Evolutionary conservation across 2,797 vertebrate species (phyloP).

Genomic region (Propithecus deckenii): DNA sequence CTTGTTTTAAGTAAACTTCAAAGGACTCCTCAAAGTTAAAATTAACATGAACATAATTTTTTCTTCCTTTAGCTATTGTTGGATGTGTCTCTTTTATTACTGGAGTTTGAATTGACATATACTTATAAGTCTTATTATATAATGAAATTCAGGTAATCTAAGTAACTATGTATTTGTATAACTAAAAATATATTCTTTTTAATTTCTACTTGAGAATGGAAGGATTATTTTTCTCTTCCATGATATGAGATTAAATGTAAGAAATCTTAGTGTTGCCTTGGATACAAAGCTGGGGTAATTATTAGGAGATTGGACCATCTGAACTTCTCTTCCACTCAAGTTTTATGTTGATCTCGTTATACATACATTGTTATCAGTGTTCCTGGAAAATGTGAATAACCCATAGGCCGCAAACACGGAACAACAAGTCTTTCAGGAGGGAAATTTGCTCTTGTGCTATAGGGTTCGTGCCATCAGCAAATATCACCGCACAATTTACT

Average conservation of each 20-base stretch:
- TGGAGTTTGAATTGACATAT: not conserved
- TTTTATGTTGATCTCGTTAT: not conserved
- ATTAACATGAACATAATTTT: not conserved
- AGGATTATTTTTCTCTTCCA: not conserved
- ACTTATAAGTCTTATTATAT: slow-evolving; percentile 2
- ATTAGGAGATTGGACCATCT: not conserved
- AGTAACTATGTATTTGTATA: not conserved
- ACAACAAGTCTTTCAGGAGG: not conserved
- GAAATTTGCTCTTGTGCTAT: not conserved
- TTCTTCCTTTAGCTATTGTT: not conserved
- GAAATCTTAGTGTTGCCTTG: slow-evolving; percentile 8
- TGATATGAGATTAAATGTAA: not conserved
- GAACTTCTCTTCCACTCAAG: slow-evolving; percentile 27
- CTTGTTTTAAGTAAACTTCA: not conserved
- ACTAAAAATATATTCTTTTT: not conserved
- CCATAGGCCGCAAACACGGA: not conserved
- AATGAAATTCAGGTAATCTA: not conserved
- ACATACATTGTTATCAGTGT: not conserved
- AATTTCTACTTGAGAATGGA: not conserved
- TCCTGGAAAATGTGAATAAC: not conserved
- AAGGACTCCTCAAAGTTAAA: not conserved
- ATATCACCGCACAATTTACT: not conserved
- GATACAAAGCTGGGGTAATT: slow-evolving; percentile 43
- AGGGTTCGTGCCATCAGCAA: not conserved
- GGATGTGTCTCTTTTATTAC: not conserved